Base-by-base conservation (phyloP, 2,797 vertebrate genomes). In the Phrynocephalus guinanensis region DNA sequence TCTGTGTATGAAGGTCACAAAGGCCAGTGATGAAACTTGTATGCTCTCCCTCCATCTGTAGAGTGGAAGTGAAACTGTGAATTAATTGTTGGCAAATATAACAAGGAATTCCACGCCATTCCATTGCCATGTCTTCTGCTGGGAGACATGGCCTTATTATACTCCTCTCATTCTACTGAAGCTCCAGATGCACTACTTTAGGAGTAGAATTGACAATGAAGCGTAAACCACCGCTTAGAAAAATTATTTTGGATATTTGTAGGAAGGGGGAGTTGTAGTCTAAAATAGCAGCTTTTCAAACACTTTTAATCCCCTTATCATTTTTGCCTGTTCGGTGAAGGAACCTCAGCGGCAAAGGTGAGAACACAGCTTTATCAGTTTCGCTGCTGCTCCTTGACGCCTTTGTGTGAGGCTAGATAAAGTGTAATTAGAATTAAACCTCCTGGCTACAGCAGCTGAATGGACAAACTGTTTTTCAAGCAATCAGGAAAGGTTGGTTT, bases 401-500 rank as follows among this genome's bases (percentile, higher is more conserved):
- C 20, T 68, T 77, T 82, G 44, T 76, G n/a, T 63, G 18, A 48
- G n/a, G 63, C 70, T 81, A 22, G 33, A 81, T 63, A 86, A 78
- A 75, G 71, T 24, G 60, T 60, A 76, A 76, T 87, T 83, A 15
- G 1, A 28, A n/a, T 44, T 76, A n/a, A 82, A 30, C 20, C n/a
- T 80, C 72, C 56, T 66, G 15, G 71, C 71, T 16, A n/a, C 52
- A 44, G 28, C 56, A 66, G n/a, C 15, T 76, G 60, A 67, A 67
- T 67, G 18, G 52, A 48, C 68, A 30, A 60, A 11, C 30, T 70
- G 73, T 22, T 86, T 73, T 66, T 60, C 6, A n/a, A 83, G 10
- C n/a, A 83, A 77, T 24, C 15, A 56, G 11, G 24, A 9, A 70
- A 68, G 15, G 11, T 44, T 44, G 38, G 11, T 16, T 18, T 16